Conservation (phyloP, 1,140 invertebrate species). For the Apis laboriosa region DNA sequence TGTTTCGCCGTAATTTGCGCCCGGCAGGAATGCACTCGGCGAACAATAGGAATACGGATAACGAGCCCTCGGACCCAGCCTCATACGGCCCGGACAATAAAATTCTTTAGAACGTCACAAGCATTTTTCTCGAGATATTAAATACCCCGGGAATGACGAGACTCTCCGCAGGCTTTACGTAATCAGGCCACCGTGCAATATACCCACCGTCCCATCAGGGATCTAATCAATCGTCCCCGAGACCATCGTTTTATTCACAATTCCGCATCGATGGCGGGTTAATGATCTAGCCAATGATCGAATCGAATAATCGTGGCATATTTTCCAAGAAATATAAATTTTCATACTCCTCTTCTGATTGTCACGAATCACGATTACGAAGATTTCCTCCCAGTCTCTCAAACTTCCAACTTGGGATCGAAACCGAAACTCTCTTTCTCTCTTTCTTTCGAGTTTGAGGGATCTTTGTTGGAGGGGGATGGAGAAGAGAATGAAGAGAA, state of each 20-base stretch:
- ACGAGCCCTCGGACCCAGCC: slow-evolving; percentile 45
- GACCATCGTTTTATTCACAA: neutral
- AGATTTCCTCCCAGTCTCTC: neutral
- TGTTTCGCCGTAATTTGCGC: slow-evolving; percentile 51
- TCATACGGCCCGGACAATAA: slow-evolving; percentile 36
- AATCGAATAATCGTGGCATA: neutral
- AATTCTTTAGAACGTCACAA: slow-evolving; percentile 49
- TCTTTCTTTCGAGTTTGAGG: too few species aligned
- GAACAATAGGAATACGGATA: slow-evolving; percentile 39
- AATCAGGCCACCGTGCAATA: slow-evolving; percentile 40
- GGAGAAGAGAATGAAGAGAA: too few species aligned
- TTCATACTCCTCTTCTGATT: too few species aligned
- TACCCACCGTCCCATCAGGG: neutral
- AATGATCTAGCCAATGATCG: neutral
- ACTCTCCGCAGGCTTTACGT: slow-evolving; percentile 13
- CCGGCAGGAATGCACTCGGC: slow-evolving; percentile 45
- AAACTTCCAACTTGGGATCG: too few species aligned
- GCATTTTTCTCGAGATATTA: slow-evolving; percentile 44
- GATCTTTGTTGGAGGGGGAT: too few species aligned
- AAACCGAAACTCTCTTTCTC: too few species aligned
- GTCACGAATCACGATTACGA: neutral
- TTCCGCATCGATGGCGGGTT: neutral
- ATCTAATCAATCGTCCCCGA: slow-evolving; percentile 15
- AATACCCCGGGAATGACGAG: slow-evolving; percentile 31
- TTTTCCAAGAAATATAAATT: too few species aligned